Evolutionary conservation across 2,888 invertebrate genomes (phyloP).

Genomic region (Helicoverpa assulta): DNA sequence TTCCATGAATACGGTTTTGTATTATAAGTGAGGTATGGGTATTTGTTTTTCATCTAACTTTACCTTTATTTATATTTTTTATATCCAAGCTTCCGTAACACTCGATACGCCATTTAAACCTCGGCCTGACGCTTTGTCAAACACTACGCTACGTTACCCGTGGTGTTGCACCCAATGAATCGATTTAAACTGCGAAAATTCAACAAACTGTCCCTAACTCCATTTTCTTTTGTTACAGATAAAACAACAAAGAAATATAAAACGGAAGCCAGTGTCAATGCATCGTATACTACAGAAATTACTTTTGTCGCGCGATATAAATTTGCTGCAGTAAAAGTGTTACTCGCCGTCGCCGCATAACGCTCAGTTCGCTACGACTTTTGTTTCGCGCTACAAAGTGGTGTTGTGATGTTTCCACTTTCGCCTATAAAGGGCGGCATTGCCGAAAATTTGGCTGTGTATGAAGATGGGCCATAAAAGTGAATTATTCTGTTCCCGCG

Average conservation of each 20-base stretch:
- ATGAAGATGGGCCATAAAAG: constrained; percentile 83
- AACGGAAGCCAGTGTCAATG: constrained; percentile 63
- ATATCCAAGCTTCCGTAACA: constrained; percentile 18
- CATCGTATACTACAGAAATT: constrained; percentile 66
- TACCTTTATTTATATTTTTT: constrained; percentile 18
- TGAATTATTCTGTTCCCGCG: constrained; percentile 73
- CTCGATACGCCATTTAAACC: constrained; percentile 22
- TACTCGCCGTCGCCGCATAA: constrained; percentile 65
- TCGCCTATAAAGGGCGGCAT: constrained; percentile 76
- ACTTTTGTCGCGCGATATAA: constrained; percentile 61
- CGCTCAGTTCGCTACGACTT: constrained; percentile 70
- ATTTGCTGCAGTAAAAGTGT: constrained; percentile 67
- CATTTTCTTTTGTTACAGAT: constrained; percentile 72
- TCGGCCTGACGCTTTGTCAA: constrained; percentile 18
- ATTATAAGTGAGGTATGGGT: too few species aligned
- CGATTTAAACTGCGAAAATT: constrained; percentile 36
- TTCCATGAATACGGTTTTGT: not conserved
- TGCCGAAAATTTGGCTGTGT: constrained; percentile 80
- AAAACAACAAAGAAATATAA: constrained; percentile 61
- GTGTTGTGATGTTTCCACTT: constrained; percentile 83
- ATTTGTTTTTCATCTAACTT: not conserved
- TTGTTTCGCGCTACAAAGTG: constrained; percentile 75
- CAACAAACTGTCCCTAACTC: constrained; percentile 46
- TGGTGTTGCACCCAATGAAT: constrained; percentile 45
- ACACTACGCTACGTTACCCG: constrained; percentile 29